Base-by-base conservation (phyloP, 1,140 invertebrate species). In the Glossosoma conforme region DNA sequence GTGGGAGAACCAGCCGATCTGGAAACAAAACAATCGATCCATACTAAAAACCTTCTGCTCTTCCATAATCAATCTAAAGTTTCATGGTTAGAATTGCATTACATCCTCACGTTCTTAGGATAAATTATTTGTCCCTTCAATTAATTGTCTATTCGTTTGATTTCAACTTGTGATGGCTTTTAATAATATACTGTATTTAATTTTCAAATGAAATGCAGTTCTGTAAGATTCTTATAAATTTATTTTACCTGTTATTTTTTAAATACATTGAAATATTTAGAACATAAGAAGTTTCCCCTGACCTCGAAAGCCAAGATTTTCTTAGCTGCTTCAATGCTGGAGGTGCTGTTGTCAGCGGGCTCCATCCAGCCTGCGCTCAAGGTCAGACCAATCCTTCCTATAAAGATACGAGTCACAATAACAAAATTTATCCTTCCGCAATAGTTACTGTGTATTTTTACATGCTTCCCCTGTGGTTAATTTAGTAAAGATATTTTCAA, bases 171-270 rank as follows among this genome's bases (percentile, higher is more conserved):
- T 20, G 33, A 10, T 65, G 42, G 40, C 65, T 65, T 15, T 64
- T 41, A 28, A 62, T 50, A 36, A 51, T 60, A 63, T 37, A 54
- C 58, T 42, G 17, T 38, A 22, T 59, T 70, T 45, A 75, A 73
- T 1, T 70, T 69, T 1, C 64, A 44, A 17, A 76, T 55, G 6
- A 72, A 61, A n/a, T n/a, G n/a, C n/a, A n/a, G n/a, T n/a, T 44
- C 68, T 72, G 46, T 75, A 71, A 0, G 54, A 67, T 59, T 48
- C 28, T 74, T 64, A 68, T 81, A 82, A 55, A 76, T 69, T 59
- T 86, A 81, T 66, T 2, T 72, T 51, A 3, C 69, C 69, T 2
- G 62, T n/a, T n/a, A n/a, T n/a, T n/a, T n/a, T n/a, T n/a, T n/a
- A n/a, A n/a, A n/a, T n/a, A n/a, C n/a, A n/a, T n/a, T n/a, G n/a